Base-by-base conservation (phyloP, 2,888 invertebrate species). In the Tricholauxania praeusta region DNA sequence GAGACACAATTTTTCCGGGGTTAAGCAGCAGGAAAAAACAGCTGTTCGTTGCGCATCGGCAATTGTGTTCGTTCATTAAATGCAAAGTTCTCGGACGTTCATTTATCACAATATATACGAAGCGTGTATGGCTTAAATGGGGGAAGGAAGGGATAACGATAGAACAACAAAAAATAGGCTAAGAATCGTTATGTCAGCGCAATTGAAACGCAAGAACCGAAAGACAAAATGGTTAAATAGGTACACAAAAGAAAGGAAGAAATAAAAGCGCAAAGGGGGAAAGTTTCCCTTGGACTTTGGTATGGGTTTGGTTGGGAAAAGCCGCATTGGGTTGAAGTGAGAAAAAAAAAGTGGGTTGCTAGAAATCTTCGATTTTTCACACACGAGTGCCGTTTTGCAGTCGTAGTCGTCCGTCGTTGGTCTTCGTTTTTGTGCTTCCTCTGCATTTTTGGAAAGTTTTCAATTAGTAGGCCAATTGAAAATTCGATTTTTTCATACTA, bases 291-390 rank as follows among this genome's bases (percentile, higher is more conserved):
- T 32, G 48, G 19, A 17, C 14, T 15, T 47, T 48, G 59, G 67
- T 32, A 60, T 59, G 71, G 71, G 53, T 15, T 57, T 17, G 17
- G 75, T 53, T 49, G 51, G 32, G 74, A 72, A 73, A 68, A 68
- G 70, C 66, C 71, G 72, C 72, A 75, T 76, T 74, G 69, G 74
- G 74, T 71, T 74, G 51, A 74, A 71, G 59, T 53, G 69, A 12
- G 19, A 19, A 28, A 32, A 48, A 15, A 47, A 77, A 78, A 75
- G 74, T 78, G 79, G 79, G 76, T 74, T 79, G 65, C 10, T 6
- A 22, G 76, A 72, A 76, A 72, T 76, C 59, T 78, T 78, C 79
- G 79, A 79, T 79, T 79, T 79, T 78, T 72, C 67, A 74, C 10
- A 66, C 66, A 66, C 66, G 66, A 66, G 19, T 55, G 39, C 19